Conservation (phyloP, 2,113 vertebrate genomes). For the Microcebus ravelobensis region DNA sequence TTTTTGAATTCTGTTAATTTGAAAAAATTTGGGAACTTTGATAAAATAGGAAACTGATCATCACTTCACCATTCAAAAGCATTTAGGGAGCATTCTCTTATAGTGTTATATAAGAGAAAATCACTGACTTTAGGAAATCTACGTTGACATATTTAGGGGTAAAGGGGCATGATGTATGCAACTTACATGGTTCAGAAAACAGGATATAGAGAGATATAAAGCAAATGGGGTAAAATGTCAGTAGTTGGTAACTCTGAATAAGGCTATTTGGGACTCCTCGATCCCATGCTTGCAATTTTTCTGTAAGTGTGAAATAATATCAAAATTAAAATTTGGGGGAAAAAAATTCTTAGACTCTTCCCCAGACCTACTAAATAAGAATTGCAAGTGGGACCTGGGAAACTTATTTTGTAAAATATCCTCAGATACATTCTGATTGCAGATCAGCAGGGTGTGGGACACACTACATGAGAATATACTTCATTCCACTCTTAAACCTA, state of each 20-base stretch:
- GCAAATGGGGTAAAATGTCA: background rate
- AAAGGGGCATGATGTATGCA: background rate
- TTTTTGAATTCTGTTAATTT: background rate
- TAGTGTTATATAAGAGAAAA: background rate
- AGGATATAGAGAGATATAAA: background rate
- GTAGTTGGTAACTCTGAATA: background rate
- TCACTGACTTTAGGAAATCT: background rate
- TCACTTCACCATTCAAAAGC: background rate
- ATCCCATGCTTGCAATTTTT: background rate
- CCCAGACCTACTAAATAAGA: background rate
- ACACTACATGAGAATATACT: too few relatives aligned
- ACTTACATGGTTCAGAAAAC: background rate
- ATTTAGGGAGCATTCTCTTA: background rate
- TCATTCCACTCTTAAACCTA: background rate
- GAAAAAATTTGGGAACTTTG: background rate
- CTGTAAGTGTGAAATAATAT: background rate
- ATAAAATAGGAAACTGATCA: background rate
- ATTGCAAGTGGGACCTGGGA: background rate
- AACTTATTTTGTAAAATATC: background rate
- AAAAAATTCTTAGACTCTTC: background rate
- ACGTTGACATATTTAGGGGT: background rate
- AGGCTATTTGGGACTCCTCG: background rate
- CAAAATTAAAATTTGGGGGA: background rate
- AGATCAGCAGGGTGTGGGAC: background rate
- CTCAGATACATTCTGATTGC: background rate